Percentiles rank a stretch among this genome's conserved stretches.
Evolutionary conservation across 2,888 invertebrate genomes (phyloP).

Genomic region (Tetragnatha montana): DNA sequence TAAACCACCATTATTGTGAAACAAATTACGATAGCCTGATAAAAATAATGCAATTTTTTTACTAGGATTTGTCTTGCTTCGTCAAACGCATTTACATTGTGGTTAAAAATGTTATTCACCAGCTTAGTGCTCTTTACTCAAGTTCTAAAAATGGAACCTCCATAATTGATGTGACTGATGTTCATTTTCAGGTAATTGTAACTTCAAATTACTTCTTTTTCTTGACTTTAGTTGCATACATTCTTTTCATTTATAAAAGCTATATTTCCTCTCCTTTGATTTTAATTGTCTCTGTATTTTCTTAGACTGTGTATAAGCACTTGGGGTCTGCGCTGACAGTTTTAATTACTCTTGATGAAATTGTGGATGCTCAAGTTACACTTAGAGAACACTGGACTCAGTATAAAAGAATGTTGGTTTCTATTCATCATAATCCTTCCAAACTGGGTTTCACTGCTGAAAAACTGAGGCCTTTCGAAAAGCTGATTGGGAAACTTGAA

Average conservation of each 20-base stretch:
- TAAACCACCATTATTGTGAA: background rate
- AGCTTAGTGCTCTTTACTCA: slow-evolving; percentile 83
- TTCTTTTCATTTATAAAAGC: background rate
- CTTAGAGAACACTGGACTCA: slow-evolving; percentile 85
- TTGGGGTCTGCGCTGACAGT: slow-evolving; percentile 78
- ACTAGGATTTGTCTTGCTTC: slow-evolving; percentile 81
- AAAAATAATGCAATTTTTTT: slow-evolving; percentile 28
- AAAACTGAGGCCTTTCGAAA: slow-evolving; percentile 83
- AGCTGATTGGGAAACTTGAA: slow-evolving; percentile 84
- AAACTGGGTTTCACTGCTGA: slow-evolving; percentile 81
- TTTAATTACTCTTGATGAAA: slow-evolving; percentile 82
- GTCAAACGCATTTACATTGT: slow-evolving; percentile 84
- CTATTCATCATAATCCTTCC: slow-evolving; percentile 81
- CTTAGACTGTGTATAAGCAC: slow-evolving; percentile 76
- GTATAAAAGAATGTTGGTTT: slow-evolving; percentile 85
- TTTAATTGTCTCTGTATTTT: slow-evolving; percentile 13
- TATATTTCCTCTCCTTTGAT: background rate
- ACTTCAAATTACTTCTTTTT: slow-evolving; percentile 9
- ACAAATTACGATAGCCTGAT: background rate
- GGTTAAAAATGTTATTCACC: slow-evolving; percentile 83
- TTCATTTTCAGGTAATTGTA: slow-evolving; percentile 76
- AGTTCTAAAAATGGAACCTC: slow-evolving; percentile 74
- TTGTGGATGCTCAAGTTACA: slow-evolving; percentile 80
- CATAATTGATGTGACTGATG: slow-evolving; percentile 76
- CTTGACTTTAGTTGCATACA: background rate